These are phyloP conservation scores for Pteria penguin DNA, from an alignment of 2,888 invertebrate species.

Conservation along the genomic window DNA sequence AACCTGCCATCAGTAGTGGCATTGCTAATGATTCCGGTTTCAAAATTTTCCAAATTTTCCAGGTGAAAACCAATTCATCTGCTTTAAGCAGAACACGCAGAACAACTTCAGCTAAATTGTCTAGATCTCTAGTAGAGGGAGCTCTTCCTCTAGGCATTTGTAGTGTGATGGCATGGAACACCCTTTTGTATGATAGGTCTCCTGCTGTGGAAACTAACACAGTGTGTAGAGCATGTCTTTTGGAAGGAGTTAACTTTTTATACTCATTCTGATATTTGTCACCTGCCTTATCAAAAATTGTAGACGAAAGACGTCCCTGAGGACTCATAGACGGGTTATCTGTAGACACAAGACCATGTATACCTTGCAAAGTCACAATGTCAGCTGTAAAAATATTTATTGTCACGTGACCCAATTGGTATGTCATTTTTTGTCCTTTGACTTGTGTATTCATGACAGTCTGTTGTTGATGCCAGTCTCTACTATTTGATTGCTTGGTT, in stretches of 20 bases:
- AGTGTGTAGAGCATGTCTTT: too few relatives aligned
- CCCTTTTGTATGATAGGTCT: background rate
- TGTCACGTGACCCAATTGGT: too few relatives aligned
- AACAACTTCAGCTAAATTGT: background rate
- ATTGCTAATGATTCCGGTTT: background rate
- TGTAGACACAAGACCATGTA: conserved; percentile 22
- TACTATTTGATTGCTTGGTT: too few relatives aligned
- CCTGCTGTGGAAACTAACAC: too few relatives aligned
- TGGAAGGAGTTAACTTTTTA: too few relatives aligned
- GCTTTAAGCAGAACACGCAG: background rate
- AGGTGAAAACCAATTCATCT: background rate
- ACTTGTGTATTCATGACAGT: too few relatives aligned
- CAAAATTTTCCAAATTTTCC: too few relatives aligned
- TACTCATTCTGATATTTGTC: conserved; percentile 7
- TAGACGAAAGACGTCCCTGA: conserved; percentile 6
- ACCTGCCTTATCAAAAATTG: conserved; percentile 9
- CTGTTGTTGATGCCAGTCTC: too few relatives aligned
- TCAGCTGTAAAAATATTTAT: conserved; percentile 24
- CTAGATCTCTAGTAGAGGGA: background rate
- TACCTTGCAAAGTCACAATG: conserved; percentile 1
- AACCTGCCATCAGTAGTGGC: conserved; percentile 2
- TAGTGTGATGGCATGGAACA: background rate
- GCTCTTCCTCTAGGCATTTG: background rate
- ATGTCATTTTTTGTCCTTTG: background rate
- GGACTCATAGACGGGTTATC: conserved; percentile 3